Evolutionary conservation across 2,888 invertebrate genomes (phyloP), one percentile per base, ranked within the genome.

Genomic region (Nemurella pictetii): DNA sequence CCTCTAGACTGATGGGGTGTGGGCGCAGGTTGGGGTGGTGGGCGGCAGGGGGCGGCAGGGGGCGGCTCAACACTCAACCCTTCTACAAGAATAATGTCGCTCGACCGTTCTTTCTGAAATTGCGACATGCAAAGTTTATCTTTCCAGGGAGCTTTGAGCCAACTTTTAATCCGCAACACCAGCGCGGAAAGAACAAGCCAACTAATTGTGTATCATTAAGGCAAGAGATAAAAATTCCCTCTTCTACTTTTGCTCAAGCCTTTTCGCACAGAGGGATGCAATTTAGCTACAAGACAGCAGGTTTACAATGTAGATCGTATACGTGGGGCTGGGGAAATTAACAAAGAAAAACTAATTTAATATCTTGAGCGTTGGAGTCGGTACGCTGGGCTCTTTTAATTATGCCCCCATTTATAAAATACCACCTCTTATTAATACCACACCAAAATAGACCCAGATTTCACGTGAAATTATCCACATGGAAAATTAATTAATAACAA

Each of bases 321-420:
- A 55, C 55, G 55, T 55, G 55, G 55, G 12, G 55, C 55, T 2
- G 1, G 55, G 82, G 55, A 82, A 82, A 82, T 82, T 82, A 82
- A 82, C 82, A 82, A 82, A 82, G 82, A 82, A 82, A 82, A 82
- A 82, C 82, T 82, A 82, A 82, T 82, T 82, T 82, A 82, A 82
- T 82, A 82, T 82, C 82, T 82, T 82, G 26, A 72, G 72, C 72
- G 26, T 81, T 81, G 80, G 25, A 15, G 55, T 26, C 15, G 80
- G 29, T 80, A 12, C 9, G 80, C 29, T 72, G 82, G 29, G 20
- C 15, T 32, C 32, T 72, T 72, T 82, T 82, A 82, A 82, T 82
- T 82, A 82, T 82, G 82, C 72, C 28, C 28, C 72, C 82, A n/a
- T 75, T 9, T 75, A 36, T 82, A 72, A 82, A 72, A 82, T 72